These are phyloP conservation scores for Aspidapion aeneum DNA, from an alignment of 2,888 invertebrate species.

Conservation along the genomic window DNA sequence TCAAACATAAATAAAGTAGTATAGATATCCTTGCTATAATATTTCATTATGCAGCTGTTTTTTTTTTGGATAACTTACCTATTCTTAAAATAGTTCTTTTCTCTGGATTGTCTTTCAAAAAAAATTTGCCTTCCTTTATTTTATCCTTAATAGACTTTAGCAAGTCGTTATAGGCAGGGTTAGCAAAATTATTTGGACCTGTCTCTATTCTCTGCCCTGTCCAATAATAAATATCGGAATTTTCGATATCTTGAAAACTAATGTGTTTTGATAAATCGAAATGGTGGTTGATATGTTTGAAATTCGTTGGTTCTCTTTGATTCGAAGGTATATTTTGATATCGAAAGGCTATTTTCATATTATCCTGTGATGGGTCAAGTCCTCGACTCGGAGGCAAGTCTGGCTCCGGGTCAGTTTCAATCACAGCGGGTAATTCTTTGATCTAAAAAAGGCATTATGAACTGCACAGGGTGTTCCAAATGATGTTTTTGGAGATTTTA, in stretches of 20 bases:
- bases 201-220: constrained; percentile 40
- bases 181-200: constrained; percentile 41
- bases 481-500: too few relatives aligned
- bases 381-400: constrained; percentile 24
- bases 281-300: constrained; percentile 66
- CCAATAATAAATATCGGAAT: constrained; percentile 58
- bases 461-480: too few relatives aligned
- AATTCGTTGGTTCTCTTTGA: constrained; percentile 48
- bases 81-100: constrained; percentile 67
- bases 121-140: constrained; percentile 49
- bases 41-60: too few relatives aligned
- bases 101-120: constrained; percentile 45
- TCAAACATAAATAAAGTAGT: too few relatives aligned
- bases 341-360: constrained; percentile 88
- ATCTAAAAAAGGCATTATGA: constrained; percentile 51
- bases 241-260: constrained; percentile 55
- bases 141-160: constrained; percentile 50
- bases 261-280: constrained; percentile 79
- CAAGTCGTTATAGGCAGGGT: constrained; percentile 50
- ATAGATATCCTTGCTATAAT: too few relatives aligned
- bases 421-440: constrained; percentile 58
- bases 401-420: constrained; percentile 46
- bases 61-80: too few relatives aligned
- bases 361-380: constrained; percentile 45
- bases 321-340: constrained; percentile 73